Evolutionary conservation across 2,113 vertebrate genomes (phyloP), one percentile per base, ranked within the genome.

Genomic region (Dasypus novemcinctus): DNA sequence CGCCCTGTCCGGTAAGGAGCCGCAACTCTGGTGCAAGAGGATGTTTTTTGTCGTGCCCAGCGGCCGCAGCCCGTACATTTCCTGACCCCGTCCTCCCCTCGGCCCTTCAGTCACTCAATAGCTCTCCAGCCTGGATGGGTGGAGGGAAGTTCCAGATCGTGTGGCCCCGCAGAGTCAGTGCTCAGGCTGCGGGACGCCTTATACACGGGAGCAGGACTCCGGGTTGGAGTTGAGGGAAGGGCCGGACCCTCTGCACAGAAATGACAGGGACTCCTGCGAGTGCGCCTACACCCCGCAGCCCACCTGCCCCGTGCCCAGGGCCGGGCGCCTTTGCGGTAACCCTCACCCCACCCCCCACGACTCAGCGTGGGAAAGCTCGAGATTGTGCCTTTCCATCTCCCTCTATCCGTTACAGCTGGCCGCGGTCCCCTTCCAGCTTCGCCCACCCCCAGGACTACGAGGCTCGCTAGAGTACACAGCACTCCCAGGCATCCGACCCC

Each of bases 401-500:
- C 7, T 29, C 52, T 74, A 75, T 81, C 31, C n/a, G 2, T 38
- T 61, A 64, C 4, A 29, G 49, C 23, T 46, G 63, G 68, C 29
- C 49, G 6, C 2, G 0, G 63, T 23, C 46, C 49, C 59, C 41
- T 46, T 21, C 23, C 2, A 17, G 54, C 31, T 17, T 1, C 64
- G 13, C 13, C 76, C 18, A 17, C 15, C 14, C 25, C 66, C 0
- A 23, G 9, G 18, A 17, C 49, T 46, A 20, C 2, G 9, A 33
- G 33, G 1, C 76, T 76, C 59, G 3, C 33, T 61, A 7, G 27
- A 59, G 75, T 17, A 33, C 75, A 78, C 46, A 27, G 10, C 46
- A 10, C 4, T 31, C 29, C 29, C 43, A 21, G 31, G 46, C 36
- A 43, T 7, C 29, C 1, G 17, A 0, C 13, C 18, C 41, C 0